Percentiles rank a stretch among this genome's conserved stretches.
Conservation (phyloP, 2,888 invertebrate species). For the Penaeus monodon region DNA sequence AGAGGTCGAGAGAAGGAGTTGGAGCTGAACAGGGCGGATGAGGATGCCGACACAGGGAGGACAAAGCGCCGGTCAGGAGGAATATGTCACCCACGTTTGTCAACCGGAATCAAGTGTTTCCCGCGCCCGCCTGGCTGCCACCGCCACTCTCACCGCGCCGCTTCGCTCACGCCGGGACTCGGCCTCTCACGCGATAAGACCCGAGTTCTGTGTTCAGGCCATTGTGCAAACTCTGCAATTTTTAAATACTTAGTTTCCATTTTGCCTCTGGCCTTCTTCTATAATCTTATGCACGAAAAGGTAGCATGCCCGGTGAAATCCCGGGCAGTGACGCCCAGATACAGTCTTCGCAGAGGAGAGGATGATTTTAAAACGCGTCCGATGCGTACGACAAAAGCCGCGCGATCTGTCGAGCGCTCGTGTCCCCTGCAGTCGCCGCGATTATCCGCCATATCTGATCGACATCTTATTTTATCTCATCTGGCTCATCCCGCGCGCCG, state of each 20-base stretch:
- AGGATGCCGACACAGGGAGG: conserved; percentile 53
- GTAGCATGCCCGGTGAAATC: too few relatives aligned
- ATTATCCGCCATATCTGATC: conserved; percentile 51
- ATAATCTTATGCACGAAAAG: too few relatives aligned
- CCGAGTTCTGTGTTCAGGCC: too few relatives aligned
- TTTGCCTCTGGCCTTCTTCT: too few relatives aligned
- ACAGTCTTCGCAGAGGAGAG: too few relatives aligned
- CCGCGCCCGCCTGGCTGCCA: conserved; percentile 14
- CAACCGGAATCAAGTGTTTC: conserved; percentile 59
- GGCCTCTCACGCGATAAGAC: too few relatives aligned
- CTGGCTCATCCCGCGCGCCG: conserved; percentile 47
- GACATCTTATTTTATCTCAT: conserved; percentile 59
- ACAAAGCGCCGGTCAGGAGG: conserved; percentile 52
- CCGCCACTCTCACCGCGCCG: conserved; percentile 13
- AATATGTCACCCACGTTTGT: conserved; percentile 52
- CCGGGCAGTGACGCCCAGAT: too few relatives aligned
- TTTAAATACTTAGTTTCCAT: too few relatives aligned
- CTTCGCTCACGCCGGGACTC: too few relatives aligned
- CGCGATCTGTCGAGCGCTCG: conserved; percentile 1
- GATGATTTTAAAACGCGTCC: conserved; percentile 21
- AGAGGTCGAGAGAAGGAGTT: conserved; percentile 10
- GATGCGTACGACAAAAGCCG: background rate
- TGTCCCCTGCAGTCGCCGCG: conserved; percentile 56
- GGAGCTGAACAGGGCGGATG: conserved; percentile 17
- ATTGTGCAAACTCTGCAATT: too few relatives aligned